Base-by-base conservation (phyloP, 2,888 invertebrate species). In the Noctua janthe region DNA sequence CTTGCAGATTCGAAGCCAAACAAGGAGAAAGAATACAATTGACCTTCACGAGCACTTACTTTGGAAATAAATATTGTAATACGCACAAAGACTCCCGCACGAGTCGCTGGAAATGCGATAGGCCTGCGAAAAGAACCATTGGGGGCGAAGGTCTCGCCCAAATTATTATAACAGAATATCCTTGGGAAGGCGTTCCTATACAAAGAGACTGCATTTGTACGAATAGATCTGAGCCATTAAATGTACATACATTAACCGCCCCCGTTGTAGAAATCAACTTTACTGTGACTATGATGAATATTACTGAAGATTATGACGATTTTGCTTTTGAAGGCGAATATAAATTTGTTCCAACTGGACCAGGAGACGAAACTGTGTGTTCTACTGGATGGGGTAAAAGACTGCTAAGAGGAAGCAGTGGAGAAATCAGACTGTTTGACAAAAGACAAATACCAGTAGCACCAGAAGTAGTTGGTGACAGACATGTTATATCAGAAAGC, bases 261-360 rank as follows among this genome's bases (percentile, higher is more conserved):
- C 97, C 97, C 73, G 97, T 98, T 78, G 97, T 98, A 15, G 98
- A 98, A 93, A 97, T 98, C 0, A 98, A 98, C 91, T 98, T 98
- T 92, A 97, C 98, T 39, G 97, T 98, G 13, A 98, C 98, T 23
- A 97, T 98, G 93, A 98, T 99, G 99, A 98, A 98, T 95, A 98
- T 98, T 79, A 98, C 98, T 13, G 98, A 98, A 94, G 98, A 98
- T 95, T 98, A 98, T 91, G 97, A 98, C 79, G 98, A 98, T 92
- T 98, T 98, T 94, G 97, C 98, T 92, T 98, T 98, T 95, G 98
- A 98, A 91, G 98, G 98, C 0, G 98, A 97, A 92, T 98, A 98
- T 90, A 98, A 98, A 92, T 98, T 98, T 93, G 95, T 98, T 72
- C 97, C 97, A 0, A 96, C 96, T 70, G 97, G 95, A 3, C 97